Evolutionary conservation across 2,888 invertebrate genomes (phyloP).

Genomic region (Schizaphis graminum): DNA sequence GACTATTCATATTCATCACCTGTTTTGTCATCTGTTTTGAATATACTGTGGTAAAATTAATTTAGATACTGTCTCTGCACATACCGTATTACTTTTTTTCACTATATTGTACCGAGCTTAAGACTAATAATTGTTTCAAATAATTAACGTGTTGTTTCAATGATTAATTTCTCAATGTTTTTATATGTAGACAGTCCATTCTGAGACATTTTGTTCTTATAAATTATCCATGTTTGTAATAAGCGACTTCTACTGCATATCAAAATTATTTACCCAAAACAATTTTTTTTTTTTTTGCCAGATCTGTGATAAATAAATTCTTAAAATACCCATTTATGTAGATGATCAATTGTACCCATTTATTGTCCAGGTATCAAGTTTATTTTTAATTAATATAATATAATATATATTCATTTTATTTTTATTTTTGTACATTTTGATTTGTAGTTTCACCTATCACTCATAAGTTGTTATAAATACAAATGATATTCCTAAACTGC

Average conservation of each 20-base stretch:
- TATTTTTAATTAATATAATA: not conserved
- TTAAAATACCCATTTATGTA: not conserved
- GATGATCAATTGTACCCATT: not conserved
- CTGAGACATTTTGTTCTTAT: too few relatives aligned
- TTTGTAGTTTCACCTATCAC: not conserved
- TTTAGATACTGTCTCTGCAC: slow-evolving; percentile 66
- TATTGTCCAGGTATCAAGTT: not conserved
- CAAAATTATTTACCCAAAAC: not conserved
- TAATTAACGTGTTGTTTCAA: too few relatives aligned
- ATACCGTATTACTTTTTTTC: slow-evolving; percentile 66
- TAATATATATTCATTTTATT: not conserved
- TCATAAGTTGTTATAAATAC: not conserved
- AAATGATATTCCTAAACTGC: not conserved
- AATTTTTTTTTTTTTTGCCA: not conserved
- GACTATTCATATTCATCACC: not conserved
- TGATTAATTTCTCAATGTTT: too few relatives aligned
- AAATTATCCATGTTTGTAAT: too few relatives aligned
- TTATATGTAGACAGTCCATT: too few relatives aligned
- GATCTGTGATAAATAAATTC: not conserved
- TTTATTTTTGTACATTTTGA: not conserved
- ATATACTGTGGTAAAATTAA: not conserved
- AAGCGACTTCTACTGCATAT: not conserved
- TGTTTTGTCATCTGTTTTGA: not conserved
- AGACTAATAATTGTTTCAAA: too few relatives aligned
- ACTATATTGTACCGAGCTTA: too few relatives aligned